Conservation (phyloP, 2,797 vertebrate species). For the Helicolenus hilgendorfi region DNA sequence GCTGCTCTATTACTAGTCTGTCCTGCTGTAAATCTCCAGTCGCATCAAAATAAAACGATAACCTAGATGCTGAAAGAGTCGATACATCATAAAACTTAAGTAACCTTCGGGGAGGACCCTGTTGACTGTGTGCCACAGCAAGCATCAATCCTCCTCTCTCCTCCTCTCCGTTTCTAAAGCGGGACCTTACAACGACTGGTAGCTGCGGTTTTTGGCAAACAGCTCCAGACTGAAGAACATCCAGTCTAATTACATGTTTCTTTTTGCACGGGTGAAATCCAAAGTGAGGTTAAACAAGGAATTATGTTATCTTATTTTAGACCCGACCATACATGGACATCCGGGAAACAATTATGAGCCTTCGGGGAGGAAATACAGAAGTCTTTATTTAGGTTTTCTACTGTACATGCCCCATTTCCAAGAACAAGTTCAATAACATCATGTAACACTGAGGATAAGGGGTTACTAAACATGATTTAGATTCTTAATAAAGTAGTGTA, state of each 20-base stretch:
- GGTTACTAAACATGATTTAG: neutral
- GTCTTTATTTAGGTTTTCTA: conserved; percentile 57
- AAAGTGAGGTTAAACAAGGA: conserved; percentile 79
- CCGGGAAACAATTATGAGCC: conserved; percentile 74
- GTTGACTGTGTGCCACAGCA: conserved; percentile 62
- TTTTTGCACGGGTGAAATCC: conserved; percentile 71
- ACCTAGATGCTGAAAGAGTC: neutral
- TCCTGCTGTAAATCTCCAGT: neutral
- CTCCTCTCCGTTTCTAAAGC: conserved; percentile 26
- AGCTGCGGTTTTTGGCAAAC: conserved; percentile 77
- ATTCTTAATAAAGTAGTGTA: neutral
- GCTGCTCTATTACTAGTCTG: neutral
- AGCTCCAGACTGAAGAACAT: conserved; percentile 81
- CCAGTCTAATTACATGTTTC: conserved; percentile 85
- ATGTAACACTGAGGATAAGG: neutral
- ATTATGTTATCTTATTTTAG: conserved; percentile 73
- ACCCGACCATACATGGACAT: conserved; percentile 80
- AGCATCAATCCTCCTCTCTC: conserved; percentile 61
- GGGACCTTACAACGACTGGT: conserved; percentile 42
- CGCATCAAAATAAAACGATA: neutral
- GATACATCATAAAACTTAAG: conserved; percentile 8
- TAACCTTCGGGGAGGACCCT: conserved; percentile 37
- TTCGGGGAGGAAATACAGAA: conserved; percentile 47
- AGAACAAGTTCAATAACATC: conserved; percentile 21
- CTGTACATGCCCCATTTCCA: conserved; percentile 59